Evolutionary conservation across 1,140 invertebrate species (phyloP), one percentile per base, ranked within the genome.

Genomic region (Drosophila paulistorum): DNA sequence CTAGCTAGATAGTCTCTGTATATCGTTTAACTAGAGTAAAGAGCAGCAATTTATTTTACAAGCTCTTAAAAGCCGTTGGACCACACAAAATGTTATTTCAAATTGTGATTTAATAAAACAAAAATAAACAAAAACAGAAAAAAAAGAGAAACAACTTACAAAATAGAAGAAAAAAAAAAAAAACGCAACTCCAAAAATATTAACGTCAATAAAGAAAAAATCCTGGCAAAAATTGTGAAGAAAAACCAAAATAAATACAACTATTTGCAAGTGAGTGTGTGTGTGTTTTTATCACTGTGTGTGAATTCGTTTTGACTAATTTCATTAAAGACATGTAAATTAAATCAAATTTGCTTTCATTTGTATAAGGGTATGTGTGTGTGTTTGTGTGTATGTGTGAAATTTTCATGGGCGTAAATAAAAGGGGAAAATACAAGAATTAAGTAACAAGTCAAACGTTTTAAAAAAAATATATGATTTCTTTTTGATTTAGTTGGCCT

Each of bases 261-360:
- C 17, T 2, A 26, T 42, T 42, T 26, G 14, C 5, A 35, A 17
- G 20, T 62, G 14, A 39, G n/a, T 68, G 59, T 26, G 39, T 54
- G 48, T 60, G 58, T 55, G 9, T 54, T 26, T 30, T 26, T 68
- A 54, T 14, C 42, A 33, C 42, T 59, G 48, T 73, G 55, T 51
- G 54, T 41, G 45, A 45, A 42, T 51, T 51, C 59, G 41, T 72
- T 80, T 69, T 58, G 76, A 73, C 83, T 86, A 86, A 86, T 82
- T 79, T 87, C 77, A 86, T 86, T 86, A 87, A 87, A 80, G 82
- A 86, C 72, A 82, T 86, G 82, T 86, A 86, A 87, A 86, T 86
- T 86, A 86, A 86, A 86, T 86, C 72, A 86, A 86, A 79, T 87
- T 68, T 68, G 83, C 83, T 69, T 57, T 66, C 71, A 63, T 76